phyloP scores from a whole-genome alignment of 2,888 invertebrate species.

The Parasteatoda lunata region DNA sequence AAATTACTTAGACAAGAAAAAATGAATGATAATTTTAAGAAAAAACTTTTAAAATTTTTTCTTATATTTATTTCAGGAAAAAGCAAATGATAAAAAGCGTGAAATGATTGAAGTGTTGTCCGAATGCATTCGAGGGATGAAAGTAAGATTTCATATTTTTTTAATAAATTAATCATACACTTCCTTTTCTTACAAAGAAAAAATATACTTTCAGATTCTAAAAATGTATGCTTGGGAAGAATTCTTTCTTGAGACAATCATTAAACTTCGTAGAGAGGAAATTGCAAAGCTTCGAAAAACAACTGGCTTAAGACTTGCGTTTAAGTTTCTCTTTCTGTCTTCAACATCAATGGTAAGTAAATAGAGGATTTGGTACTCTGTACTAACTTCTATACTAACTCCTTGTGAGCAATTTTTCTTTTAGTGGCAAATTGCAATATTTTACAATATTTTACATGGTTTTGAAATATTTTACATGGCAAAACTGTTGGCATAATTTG shows the following conservation, averaged over 20 bases:
- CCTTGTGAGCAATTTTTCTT: no score
- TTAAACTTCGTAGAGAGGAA: conserved; percentile 30
- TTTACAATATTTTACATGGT: no score
- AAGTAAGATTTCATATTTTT: conserved; percentile 15
- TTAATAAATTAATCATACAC: neutral
- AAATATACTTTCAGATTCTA: conserved; percentile 18
- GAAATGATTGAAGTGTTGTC: conserved; percentile 33
- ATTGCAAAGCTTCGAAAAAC: conserved; percentile 38
- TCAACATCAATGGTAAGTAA: conserved; percentile 49
- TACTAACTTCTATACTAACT: neutral
- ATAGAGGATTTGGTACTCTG: neutral
- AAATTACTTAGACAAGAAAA: no score
- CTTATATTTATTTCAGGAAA: conserved; percentile 20
- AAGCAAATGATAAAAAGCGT: conserved; percentile 6
- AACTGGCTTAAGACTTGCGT: conserved; percentile 29
- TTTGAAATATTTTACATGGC: no score
- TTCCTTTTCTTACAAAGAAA: neutral
- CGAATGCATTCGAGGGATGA: conserved; percentile 48
- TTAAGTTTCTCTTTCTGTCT: conserved; percentile 33
- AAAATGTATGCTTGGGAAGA: conserved; percentile 62
- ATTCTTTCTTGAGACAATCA: conserved; percentile 21
- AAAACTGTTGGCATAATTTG: no score
- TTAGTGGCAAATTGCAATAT: no score
- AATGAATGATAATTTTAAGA: neutral
- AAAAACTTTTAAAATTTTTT: no score